Evolutionary conservation across 2,113 vertebrate genomes (phyloP), one percentile per base, ranked within the genome.

Genomic region (Odocoileus virginianus): DNA sequence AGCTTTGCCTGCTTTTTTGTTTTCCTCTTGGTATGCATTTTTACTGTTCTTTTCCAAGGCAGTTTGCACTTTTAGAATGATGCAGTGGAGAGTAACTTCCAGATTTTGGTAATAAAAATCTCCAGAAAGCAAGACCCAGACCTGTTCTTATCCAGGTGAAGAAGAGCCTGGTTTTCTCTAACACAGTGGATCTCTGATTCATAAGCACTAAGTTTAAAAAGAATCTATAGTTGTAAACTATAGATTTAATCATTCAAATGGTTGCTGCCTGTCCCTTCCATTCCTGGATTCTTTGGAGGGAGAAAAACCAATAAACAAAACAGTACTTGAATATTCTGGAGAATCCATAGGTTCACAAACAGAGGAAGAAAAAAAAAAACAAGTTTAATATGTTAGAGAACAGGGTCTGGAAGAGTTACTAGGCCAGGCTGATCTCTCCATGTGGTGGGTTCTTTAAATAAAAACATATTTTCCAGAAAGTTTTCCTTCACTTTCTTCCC

Each of bases 11-110:
- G 55, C 64, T 89, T 95, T 74, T 94, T 55, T 91, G 76, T 90
- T 95, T 93, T 97, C 58, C 93, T 6, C 74, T 93, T 67, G 93
- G 52, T 91, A 45, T 97, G 76, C 64, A 84, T 95, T 95, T 93
- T 93, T 95, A 91, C 79, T 94, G 50, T 86, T 93, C 67, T 92
- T 97, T 97, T 97, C 47, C 78, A 89, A 97, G 64, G 81, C 57
- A 87, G 40, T 89, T 97, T 64, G 23, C 0, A 87, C 43, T 83
- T 96, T 85, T 78, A 92, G 76, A 92, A 89, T 67, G 92, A 87
- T 9, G 84, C 33, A 60, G 28, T 84, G 30, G 78, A 91, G 71
- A 74, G 33, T n/a, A 86, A 60, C 27, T 92, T 92, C 87, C 30
- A 94, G 60, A 16, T 60, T 78, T 57, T 33, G 50, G 50, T 95